These are phyloP conservation scores for Macrotis lagotis DNA, from an alignment of 2,113 vertebrate genomes.

Conservation along the genomic window DNA sequence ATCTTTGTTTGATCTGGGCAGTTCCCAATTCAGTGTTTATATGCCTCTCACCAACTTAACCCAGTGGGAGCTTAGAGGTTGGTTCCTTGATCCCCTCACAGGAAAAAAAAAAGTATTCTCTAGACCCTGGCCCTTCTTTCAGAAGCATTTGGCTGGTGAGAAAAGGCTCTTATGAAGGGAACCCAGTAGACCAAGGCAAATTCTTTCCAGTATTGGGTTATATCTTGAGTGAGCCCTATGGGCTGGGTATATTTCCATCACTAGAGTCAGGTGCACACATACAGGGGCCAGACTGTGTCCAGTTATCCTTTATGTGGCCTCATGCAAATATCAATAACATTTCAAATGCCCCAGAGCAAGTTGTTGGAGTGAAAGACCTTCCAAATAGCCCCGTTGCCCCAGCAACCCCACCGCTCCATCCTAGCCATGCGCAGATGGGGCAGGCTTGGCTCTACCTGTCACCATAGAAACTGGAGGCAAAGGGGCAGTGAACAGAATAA, in stretches of 20 bases:
- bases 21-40: not conserved
- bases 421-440: slow-evolving; percentile 70
- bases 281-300: slow-evolving; percentile 62
- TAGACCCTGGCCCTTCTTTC: not conserved
- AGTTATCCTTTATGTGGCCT: slow-evolving; percentile 66
- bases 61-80: not conserved
- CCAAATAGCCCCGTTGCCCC: slow-evolving; percentile 74
- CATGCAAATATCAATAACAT: slow-evolving; percentile 64
- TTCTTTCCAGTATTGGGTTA: not conserved
- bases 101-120: slow-evolving; percentile 11
- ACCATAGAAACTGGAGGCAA: slow-evolving; percentile 80
- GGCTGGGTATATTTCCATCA: not conserved
- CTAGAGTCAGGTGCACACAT: slow-evolving; percentile 40
- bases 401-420: slow-evolving; percentile 76
- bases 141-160: not conserved
- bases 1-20: slow-evolving; percentile 4
- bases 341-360: slow-evolving; percentile 71
- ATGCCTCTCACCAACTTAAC: not conserved
- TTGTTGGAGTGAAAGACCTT: slow-evolving; percentile 77
- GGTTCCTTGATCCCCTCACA: not conserved
- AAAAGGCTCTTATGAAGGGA: slow-evolving; percentile 22
- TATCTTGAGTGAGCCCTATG: not conserved
- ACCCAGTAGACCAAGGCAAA: not conserved
- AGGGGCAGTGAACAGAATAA: slow-evolving; percentile 84
- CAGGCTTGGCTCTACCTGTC: slow-evolving; percentile 77